phyloP scores from a whole-genome alignment of 2,113 vertebrate species.

The Protobothrops flavoviridis region DNA sequence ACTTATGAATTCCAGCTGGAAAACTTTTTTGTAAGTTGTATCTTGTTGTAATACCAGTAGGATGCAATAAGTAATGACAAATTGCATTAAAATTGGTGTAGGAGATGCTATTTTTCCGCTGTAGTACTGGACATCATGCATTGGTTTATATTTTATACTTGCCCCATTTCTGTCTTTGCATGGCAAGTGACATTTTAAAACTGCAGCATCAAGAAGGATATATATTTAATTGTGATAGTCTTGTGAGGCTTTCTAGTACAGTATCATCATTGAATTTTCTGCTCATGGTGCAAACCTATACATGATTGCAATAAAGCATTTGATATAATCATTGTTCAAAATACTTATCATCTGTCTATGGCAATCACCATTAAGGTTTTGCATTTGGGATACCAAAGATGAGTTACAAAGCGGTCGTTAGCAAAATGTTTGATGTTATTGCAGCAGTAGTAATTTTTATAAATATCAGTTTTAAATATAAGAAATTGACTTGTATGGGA shows the following conservation, averaged over 20 bases:
- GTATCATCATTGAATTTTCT: not conserved
- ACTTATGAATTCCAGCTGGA: conserved; percentile 89
- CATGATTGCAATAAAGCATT: not conserved
- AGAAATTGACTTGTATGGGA: not conserved
- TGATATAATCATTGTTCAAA: not conserved
- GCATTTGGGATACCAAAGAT: not conserved
- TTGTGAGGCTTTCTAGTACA: not conserved
- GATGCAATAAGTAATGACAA: not conserved
- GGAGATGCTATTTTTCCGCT: not conserved
- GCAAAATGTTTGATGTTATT: not conserved
- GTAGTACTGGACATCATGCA: not conserved
- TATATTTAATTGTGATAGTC: not conserved
- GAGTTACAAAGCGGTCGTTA: not conserved
- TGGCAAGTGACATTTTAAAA: not conserved
- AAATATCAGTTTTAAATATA: not conserved
- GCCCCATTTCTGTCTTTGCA: not conserved
- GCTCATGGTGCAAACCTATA: not conserved
- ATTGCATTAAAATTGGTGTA: not conserved
- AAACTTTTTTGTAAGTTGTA: conserved; percentile 83
- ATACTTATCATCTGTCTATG: not conserved
- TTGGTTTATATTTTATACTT: not conserved
- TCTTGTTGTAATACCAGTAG: not conserved
- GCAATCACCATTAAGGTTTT: not conserved
- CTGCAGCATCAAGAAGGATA: not conserved
- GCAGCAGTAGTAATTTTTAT: not conserved